phyloP scores from a whole-genome alignment of 2,113 vertebrate species.

The Corythaixoides concolor region DNA sequence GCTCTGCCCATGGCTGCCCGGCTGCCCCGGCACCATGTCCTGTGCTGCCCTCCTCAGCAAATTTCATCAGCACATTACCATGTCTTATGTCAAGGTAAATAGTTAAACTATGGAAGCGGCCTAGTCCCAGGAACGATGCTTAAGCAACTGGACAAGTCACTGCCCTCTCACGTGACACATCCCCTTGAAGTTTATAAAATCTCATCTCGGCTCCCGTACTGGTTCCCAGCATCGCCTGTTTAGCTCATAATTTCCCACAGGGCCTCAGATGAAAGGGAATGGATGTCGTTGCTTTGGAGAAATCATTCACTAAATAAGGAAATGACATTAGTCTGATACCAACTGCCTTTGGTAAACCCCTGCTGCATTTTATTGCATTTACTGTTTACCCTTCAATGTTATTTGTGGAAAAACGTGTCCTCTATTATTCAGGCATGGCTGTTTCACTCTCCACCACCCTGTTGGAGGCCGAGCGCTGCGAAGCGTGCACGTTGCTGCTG shows the following conservation, averaged over 20 bases:
- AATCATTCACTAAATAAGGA: not conserved
- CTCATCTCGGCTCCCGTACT: fast-evolving
- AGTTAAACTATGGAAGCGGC: not conserved
- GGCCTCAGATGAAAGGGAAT: not conserved
- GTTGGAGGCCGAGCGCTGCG: fast-evolving
- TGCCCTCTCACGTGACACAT: not conserved
- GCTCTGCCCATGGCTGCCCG: not conserved
- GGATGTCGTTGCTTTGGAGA: not conserved
- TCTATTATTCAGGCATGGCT: not conserved
- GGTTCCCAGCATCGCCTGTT: not conserved
- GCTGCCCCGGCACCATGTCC: not conserved
- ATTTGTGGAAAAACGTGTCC: not conserved
- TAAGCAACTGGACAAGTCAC: not conserved
- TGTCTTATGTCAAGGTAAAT: not conserved
- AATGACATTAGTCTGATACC: not conserved
- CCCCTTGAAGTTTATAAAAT: not conserved
- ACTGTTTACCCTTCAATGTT: not conserved
- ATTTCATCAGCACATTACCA: not conserved
- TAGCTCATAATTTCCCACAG: not conserved
- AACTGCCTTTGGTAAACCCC: not conserved
- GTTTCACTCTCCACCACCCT: not conserved
- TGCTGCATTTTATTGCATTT: not conserved
- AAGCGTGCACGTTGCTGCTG: not conserved
- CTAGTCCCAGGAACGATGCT: not conserved
- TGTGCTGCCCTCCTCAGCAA: not conserved